Evolutionary conservation across 2,888 invertebrate species (phyloP).

Genomic region (Drosophila mercatorum): DNA sequence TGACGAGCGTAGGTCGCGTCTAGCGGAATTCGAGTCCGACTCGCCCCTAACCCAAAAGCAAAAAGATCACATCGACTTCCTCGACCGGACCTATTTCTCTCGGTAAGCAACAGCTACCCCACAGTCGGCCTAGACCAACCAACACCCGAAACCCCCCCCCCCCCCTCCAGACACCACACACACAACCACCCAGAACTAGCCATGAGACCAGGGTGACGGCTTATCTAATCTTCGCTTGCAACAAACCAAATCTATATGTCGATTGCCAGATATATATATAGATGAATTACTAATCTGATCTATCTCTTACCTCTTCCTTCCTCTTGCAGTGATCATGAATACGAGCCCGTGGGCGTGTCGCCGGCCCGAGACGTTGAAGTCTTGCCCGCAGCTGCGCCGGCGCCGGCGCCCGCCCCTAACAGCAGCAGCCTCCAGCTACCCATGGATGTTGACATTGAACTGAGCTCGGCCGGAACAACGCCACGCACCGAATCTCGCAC

Average conservation of each 20-base stretch:
- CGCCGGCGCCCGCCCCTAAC: conserved; percentile 27
- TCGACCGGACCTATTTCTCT: conserved; percentile 83
- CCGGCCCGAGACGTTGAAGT: conserved; percentile 42
- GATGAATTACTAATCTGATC: neutral
- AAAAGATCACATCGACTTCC: conserved; percentile 78
- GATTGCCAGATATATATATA: neutral
- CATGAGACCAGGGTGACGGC: conserved; percentile 58
- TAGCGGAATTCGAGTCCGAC: conserved; percentile 79
- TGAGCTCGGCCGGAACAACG: conserved; percentile 86
- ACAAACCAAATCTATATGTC: conserved; percentile 24
- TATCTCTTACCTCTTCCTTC: neutral
- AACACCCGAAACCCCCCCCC: conserved; percentile 3
- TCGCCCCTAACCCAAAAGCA: conserved; percentile 73
- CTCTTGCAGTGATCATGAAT: conserved; percentile 94
- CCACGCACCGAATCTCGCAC: conserved; percentile 87
- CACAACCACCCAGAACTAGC: conserved; percentile 40
- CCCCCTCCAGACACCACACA: conserved; percentile 27
- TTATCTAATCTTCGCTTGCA: conserved; percentile 67
- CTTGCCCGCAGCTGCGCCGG: conserved; percentile 64
- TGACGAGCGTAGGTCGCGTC: conserved; percentile 83
- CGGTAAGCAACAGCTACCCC: conserved; percentile 82
- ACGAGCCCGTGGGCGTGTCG: conserved; percentile 94
- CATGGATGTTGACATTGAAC: conserved; percentile 81
- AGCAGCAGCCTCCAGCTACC: conserved; percentile 50
- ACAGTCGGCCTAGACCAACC: conserved; percentile 39